phyloP scores from a whole-genome alignment of 2,888 invertebrate genomes.

The Drosophila kokeensis region DNA sequence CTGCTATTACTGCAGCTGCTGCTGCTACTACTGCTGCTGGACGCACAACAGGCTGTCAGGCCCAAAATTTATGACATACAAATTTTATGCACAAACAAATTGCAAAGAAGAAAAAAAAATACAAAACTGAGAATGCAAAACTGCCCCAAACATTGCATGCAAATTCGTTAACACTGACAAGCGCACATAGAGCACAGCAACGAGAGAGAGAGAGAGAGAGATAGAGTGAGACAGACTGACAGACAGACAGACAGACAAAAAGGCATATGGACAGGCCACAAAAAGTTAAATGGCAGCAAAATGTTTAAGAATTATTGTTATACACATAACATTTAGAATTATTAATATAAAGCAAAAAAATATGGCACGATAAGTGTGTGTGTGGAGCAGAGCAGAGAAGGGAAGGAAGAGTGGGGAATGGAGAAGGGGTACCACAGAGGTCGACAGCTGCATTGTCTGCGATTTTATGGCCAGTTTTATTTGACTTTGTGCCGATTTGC shows the following conservation, averaged over 20 bases:
- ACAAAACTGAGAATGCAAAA: constrained; percentile 38
- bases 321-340: constrained; percentile 58
- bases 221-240: not conserved
- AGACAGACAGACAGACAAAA: constrained; percentile 1
- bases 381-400: not conserved
- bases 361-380: not conserved
- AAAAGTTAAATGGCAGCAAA: constrained; percentile 43
- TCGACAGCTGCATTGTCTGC: constrained; percentile 58
- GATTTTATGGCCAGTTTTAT: constrained; percentile 47
- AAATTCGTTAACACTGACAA: constrained; percentile 61
- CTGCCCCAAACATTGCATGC: constrained; percentile 63
- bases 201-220: not conserved
- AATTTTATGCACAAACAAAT: constrained; percentile 62
- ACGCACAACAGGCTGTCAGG: constrained; percentile 51
- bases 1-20: constrained; percentile 5
- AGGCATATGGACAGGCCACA: constrained; percentile 33
- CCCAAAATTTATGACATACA: constrained; percentile 58
- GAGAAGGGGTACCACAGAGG: constrained; percentile 1
- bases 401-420: fast-evolving
- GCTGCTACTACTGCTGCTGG: not conserved
- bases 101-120: constrained; percentile 27
- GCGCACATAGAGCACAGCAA: not conserved
- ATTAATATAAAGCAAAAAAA: constrained; percentile 43
- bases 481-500: constrained; percentile 54
- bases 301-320: constrained; percentile 39